phyloP scores from a whole-genome alignment of 2,113 vertebrate genomes.

The Channa maculata region DNA sequence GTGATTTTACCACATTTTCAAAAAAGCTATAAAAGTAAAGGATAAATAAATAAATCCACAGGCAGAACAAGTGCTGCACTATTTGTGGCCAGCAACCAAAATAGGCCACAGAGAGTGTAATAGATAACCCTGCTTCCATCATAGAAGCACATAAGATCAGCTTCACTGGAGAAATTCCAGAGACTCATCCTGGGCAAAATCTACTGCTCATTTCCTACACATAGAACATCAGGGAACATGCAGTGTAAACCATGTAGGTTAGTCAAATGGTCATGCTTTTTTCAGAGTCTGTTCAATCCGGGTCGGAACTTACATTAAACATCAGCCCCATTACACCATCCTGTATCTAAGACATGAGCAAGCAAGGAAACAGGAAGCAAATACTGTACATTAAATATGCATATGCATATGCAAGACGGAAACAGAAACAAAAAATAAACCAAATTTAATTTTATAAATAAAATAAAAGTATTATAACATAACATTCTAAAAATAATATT shows the following conservation, averaged over 20 bases:
- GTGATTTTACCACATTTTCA: not conserved
- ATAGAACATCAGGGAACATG: not conserved
- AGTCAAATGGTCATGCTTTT: not conserved
- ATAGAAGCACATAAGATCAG: conserved; percentile 25
- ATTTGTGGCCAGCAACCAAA: conserved; percentile 76
- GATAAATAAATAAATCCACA: conserved; percentile 38
- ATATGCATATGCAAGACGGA: too few relatives aligned
- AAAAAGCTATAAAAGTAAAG: conserved; percentile 35
- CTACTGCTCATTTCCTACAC: not conserved
- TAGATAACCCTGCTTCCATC: conserved; percentile 39
- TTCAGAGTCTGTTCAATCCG: not conserved
- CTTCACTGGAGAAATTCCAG: conserved; percentile 5
- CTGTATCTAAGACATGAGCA: too few relatives aligned
- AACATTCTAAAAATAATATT: too few relatives aligned
- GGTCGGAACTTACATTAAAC: too few relatives aligned
- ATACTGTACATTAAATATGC: too few relatives aligned
- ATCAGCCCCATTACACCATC: too few relatives aligned
- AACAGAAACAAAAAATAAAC: too few relatives aligned
- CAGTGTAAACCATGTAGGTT: not conserved
- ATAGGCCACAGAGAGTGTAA: conserved; percentile 62
- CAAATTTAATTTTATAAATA: too few relatives aligned
- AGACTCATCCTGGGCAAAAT: conserved; percentile 8
- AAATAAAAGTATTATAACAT: too few relatives aligned
- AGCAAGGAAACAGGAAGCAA: too few relatives aligned
- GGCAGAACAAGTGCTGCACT: conserved; percentile 71